Conservation (phyloP, 2,888 invertebrate species). For the Cataglyphis rosenhaueri region DNA sequence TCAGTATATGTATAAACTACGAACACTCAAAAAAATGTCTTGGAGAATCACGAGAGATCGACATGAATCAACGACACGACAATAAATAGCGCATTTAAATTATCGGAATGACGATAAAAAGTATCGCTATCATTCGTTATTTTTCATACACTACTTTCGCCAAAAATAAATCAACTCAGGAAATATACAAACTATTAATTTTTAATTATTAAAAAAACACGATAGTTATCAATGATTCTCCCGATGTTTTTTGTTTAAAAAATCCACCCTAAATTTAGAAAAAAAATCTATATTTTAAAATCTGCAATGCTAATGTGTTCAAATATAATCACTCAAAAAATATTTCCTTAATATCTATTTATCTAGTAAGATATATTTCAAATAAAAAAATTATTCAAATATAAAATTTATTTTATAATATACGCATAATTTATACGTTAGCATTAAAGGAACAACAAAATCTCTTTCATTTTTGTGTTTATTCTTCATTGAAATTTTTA, state of each 20-base stretch:
- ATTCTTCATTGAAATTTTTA: slow-evolving; percentile 36
- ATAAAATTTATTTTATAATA: neutral
- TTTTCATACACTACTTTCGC: neutral
- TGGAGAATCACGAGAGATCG: slow-evolving; percentile 43
- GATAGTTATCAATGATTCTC: neutral
- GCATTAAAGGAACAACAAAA: neutral
- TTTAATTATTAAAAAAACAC: neutral
- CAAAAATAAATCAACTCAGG: neutral
- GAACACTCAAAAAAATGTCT: neutral
- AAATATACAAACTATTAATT: neutral
- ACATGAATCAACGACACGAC: slow-evolving; percentile 56
- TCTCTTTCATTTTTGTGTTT: neutral
- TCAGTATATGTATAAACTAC: neutral
- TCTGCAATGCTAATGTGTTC: neutral
- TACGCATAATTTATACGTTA: no score
- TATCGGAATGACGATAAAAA: slow-evolving; percentile 54
- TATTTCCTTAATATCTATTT: neutral
- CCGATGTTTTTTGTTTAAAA: neutral
- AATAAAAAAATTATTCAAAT: neutral
- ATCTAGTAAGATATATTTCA: neutral
- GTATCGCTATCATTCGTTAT: slow-evolving; percentile 1
- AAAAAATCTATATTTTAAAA: neutral
- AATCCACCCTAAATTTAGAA: neutral
- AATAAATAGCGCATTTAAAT: slow-evolving; percentile 39
- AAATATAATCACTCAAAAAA: neutral